These are phyloP conservation scores for Potamarius usumacintae DNA, from an alignment of 2,113 vertebrate genomes.

Conservation along the genomic window DNA sequence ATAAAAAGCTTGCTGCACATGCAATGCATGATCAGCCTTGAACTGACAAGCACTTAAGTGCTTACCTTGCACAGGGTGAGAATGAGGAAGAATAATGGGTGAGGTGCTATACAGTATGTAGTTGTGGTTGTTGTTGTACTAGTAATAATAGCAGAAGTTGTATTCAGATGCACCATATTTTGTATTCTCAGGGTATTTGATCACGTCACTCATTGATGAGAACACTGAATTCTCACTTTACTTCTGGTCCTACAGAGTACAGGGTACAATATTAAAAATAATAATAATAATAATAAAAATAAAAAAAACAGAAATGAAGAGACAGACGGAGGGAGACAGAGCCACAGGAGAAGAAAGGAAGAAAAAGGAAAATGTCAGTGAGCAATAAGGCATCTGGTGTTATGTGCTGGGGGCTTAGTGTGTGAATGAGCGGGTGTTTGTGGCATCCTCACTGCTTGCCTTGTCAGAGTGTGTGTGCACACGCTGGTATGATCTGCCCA, in stretches of 20 bases:
- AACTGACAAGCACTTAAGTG: no score
- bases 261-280: neutral
- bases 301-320: neutral
- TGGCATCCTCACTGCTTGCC: slow-evolving; percentile 54
- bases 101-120: neutral
- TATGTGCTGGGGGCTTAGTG: slow-evolving; percentile 56
- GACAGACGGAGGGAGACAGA: slow-evolving; percentile 17
- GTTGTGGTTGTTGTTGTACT: neutral
- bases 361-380: slow-evolving; percentile 72
- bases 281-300: no score
- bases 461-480: slow-evolving; percentile 69
- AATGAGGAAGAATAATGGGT: no score
- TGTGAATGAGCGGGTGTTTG: slow-evolving; percentile 58
- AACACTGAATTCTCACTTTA: neutral
- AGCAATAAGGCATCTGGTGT: slow-evolving; percentile 73
- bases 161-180: neutral
- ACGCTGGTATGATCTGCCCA: slow-evolving; percentile 66
- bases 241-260: neutral
- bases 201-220: neutral
- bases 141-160: neutral
- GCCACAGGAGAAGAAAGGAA: slow-evolving; percentile 11
- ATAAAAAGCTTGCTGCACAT: no score
- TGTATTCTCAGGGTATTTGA: neutral
- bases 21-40: no score
- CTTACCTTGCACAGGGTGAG: no score